These are phyloP conservation scores for Hypomesus transpacificus DNA, from an alignment of 2,113 vertebrate species.

Conservation along the genomic window DNA sequence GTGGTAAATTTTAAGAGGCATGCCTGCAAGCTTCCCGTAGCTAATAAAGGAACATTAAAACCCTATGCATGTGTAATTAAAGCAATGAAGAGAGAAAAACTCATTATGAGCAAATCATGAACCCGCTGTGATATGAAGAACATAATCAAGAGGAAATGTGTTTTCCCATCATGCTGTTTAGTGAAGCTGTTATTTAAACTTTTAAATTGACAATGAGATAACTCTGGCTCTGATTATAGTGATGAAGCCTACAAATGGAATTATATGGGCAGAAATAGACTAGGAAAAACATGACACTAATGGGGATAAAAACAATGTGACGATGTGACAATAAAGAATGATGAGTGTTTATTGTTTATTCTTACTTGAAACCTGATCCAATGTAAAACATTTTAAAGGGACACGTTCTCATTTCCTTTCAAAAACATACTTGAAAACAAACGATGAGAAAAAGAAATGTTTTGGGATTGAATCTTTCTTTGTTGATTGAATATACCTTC, in stretches of 20 bases:
- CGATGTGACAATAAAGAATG: too few relatives aligned
- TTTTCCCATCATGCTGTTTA: constrained; percentile 3
- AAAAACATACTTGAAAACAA: too few relatives aligned
- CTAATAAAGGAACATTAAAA: constrained; percentile 14
- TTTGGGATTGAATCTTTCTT: too few relatives aligned
- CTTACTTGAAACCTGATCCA: too few relatives aligned
- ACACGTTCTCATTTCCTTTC: too few relatives aligned
- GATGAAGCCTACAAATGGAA: not conserved
- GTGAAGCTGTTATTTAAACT: not conserved
- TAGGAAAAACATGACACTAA: not conserved
- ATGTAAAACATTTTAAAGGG: too few relatives aligned
- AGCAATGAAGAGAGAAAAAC: constrained; percentile 14
- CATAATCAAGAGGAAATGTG: not conserved
- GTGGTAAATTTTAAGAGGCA: not conserved
- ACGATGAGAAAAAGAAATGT: too few relatives aligned
- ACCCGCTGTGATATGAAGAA: constrained; percentile 18
- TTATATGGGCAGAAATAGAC: not conserved
- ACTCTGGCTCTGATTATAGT: constrained; percentile 5
- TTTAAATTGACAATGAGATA: constrained; percentile 8
- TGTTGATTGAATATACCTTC: too few relatives aligned
- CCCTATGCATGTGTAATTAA: constrained; percentile 12
- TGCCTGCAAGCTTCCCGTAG: not conserved
- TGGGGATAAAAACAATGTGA: too few relatives aligned
- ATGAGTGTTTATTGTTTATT: too few relatives aligned
- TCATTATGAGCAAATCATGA: constrained; percentile 7